phyloP scores from a whole-genome alignment of 2,888 invertebrate species.

The Autographa pulchrina region DNA sequence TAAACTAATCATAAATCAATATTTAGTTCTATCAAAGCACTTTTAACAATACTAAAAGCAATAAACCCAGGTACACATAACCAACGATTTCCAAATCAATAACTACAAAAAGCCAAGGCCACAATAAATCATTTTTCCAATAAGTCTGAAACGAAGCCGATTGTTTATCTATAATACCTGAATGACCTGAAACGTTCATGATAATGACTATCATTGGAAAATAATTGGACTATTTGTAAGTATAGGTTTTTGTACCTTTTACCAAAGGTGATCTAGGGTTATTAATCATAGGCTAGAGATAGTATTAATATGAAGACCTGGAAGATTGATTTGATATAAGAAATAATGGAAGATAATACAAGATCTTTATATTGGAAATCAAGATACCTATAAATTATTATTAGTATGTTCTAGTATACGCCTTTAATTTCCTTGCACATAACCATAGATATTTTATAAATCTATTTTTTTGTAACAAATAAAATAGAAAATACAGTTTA shows the following conservation, averaged over 20 bases:
- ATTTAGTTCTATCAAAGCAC: no score
- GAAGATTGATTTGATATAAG: background rate
- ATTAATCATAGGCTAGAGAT: background rate
- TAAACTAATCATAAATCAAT: no score
- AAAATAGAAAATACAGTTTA: no score
- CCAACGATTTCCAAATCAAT: background rate
- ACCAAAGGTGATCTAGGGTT: background rate
- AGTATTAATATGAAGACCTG: background rate
- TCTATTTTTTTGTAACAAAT: no score
- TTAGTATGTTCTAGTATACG: no score
- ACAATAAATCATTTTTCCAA: conserved; percentile 6
- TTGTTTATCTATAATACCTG: conserved; percentile 3
- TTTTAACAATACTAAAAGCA: background rate
- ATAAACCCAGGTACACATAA: background rate
- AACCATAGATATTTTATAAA: no score
- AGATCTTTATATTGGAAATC: background rate
- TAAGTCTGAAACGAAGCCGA: background rate
- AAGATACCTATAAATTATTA: background rate
- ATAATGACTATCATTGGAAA: conserved; percentile 3
- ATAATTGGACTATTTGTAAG: background rate
- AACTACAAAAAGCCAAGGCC: background rate
- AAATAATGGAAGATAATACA: no score
- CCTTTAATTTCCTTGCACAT: no score
- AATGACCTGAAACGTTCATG: background rate
- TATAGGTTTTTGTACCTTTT: background rate